Evolutionary conservation across 1,140 invertebrate genomes (phyloP).

Genomic region (Hyposmocoma kahamanoa): DNA sequence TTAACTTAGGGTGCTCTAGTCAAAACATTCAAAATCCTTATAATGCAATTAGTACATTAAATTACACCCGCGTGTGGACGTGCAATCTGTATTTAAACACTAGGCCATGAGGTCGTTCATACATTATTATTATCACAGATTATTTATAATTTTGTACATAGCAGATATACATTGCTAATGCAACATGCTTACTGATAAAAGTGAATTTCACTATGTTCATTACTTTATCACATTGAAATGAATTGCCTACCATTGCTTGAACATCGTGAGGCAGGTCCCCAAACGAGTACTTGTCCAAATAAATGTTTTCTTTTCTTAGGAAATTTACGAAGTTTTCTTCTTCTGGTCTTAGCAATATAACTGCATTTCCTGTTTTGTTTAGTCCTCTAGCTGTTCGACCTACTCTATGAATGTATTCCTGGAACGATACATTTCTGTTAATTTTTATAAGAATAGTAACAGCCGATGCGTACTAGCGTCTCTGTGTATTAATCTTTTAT

Average conservation of each 20-base stretch:
- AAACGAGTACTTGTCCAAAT: constrained; percentile 95
- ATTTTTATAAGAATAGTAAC: no score
- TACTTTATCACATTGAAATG: background rate
- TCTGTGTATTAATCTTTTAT: no score
- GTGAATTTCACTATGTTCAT: background rate
- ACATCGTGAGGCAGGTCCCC: constrained; percentile 39
- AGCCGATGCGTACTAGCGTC: no score
- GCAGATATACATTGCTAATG: no score
- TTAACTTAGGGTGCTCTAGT: background rate
- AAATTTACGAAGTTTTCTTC: constrained; percentile 92
- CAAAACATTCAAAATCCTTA: no score
- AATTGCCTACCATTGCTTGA: constrained; percentile 40
- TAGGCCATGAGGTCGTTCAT: no score
- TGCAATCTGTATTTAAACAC: no score
- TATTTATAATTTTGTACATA: no score
- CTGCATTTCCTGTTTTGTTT: constrained; percentile 87
- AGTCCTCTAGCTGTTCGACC: constrained; percentile 95
- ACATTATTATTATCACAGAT: no score
- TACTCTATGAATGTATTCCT: constrained; percentile 90
- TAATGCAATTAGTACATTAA: no score
- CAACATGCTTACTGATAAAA: background rate
- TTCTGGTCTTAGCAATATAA: constrained; percentile 90
- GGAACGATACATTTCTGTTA: no score
- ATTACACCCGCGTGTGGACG: no score
- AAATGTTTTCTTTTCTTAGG: constrained; percentile 89